A percentile compares a stretch with the other conserved stretches of the same genome.
Evolutionary conservation across 2,797 vertebrate genomes (phyloP).

Genomic region (Holocentrus rufus): DNA sequence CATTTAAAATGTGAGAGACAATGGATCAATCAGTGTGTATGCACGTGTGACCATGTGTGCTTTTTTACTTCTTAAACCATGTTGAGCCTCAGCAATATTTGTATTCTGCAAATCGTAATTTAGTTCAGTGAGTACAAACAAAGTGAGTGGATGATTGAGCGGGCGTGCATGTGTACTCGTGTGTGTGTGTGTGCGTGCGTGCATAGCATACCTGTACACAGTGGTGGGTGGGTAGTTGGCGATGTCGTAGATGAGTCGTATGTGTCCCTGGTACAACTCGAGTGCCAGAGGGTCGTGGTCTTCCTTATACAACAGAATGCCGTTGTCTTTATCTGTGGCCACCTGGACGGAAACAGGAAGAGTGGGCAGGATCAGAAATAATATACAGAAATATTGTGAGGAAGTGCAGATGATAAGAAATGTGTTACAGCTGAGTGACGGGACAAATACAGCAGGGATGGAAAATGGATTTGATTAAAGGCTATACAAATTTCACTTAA

Average conservation of each 20-base stretch:
- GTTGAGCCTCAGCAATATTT: not conserved
- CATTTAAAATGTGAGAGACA: not conserved
- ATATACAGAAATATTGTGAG: not conserved
- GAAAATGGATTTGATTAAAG: no score
- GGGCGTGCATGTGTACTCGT: not conserved
- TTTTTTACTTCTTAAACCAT: not conserved
- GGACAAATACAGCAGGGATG: no score
- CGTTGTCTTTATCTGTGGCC: slow-evolving; percentile 94
- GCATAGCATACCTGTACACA: slow-evolving; percentile 70
- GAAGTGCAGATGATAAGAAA: not conserved
- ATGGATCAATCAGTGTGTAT: not conserved
- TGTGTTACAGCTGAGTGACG: no score
- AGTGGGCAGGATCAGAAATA: not conserved
- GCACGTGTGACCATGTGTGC: not conserved
- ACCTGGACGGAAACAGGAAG: slow-evolving; percentile 79
- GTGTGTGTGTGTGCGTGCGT: slow-evolving; percentile 12
- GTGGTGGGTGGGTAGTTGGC: slow-evolving; percentile 89
- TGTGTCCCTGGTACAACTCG: slow-evolving; percentile 95
- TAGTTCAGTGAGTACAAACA: not conserved
- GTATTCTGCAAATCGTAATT: not conserved
- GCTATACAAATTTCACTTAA: no score
- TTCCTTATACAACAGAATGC: slow-evolving; percentile 93
- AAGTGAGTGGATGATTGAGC: not conserved
- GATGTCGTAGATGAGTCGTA: slow-evolving; percentile 93
- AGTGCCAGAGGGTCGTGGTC: slow-evolving; percentile 93